phyloP scores from a whole-genome alignment of 1,140 invertebrate genomes.

The Glossosoma conforme region DNA sequence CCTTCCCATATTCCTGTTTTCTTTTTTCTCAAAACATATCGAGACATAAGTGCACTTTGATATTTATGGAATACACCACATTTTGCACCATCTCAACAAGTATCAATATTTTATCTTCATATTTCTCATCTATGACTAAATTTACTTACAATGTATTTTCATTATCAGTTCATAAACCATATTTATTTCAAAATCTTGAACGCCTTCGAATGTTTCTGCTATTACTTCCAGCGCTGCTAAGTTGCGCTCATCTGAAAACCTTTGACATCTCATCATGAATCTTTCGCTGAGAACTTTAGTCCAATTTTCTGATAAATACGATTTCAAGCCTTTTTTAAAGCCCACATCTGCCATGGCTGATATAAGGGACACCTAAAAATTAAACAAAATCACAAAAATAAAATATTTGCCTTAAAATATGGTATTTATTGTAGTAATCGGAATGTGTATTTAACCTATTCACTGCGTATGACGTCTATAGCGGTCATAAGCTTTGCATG shows the following conservation, averaged over 20 bases:
- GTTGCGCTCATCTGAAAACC: slow-evolving; percentile 49
- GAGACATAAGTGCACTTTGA: too few relatives aligned
- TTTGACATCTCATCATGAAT: slow-evolving; percentile 45
- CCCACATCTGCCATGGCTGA: slow-evolving; percentile 49
- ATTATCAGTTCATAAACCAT: slow-evolving; percentile 47
- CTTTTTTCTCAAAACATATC: too few relatives aligned
- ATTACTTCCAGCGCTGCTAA: slow-evolving; percentile 41
- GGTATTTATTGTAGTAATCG: too few relatives aligned
- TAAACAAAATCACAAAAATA: slow-evolving; percentile 23
- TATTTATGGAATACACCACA: too few relatives aligned
- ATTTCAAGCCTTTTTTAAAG: slow-evolving; percentile 44
- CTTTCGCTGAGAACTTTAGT: slow-evolving; percentile 41
- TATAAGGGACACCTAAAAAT: slow-evolving; percentile 41
- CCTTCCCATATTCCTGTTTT: too few relatives aligned
- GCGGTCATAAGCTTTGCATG: too few relatives aligned
- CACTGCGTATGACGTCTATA: too few relatives aligned
- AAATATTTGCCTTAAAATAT: too few relatives aligned
- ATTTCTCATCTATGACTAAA: too few relatives aligned
- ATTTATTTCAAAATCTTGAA: slow-evolving; percentile 36
- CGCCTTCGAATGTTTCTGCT: slow-evolving; percentile 37
- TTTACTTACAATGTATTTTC: slow-evolving; percentile 49
- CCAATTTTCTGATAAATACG: slow-evolving; percentile 40
- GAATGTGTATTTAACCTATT: too few relatives aligned
- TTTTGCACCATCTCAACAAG: slow-evolving; percentile 2
- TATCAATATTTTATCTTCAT: too few relatives aligned